These are phyloP conservation scores for Danaus melanippus DNA, from an alignment of 1,140 invertebrate genomes.

Conservation along the genomic window DNA sequence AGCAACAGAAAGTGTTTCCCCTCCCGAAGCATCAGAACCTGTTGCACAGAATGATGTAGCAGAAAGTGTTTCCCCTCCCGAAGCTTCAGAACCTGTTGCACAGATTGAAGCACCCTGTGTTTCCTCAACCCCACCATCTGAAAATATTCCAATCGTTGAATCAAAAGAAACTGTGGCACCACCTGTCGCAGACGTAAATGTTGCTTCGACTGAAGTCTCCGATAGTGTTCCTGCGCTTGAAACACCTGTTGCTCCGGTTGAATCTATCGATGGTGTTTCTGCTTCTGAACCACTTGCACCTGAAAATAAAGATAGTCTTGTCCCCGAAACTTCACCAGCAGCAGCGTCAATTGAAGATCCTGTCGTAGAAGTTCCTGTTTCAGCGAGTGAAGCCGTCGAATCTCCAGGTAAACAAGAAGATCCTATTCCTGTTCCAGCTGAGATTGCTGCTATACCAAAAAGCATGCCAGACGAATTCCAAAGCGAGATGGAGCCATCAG, in stretches of 20 bases:
- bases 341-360: slow-evolving; percentile 16
- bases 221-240: slow-evolving; percentile 18
- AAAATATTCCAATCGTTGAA: slow-evolving; percentile 12
- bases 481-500: slow-evolving; percentile 8
- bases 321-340: slow-evolving; percentile 12
- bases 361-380: slow-evolving; percentile 13
- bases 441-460: slow-evolving; percentile 5
- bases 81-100: slow-evolving; percentile 13
- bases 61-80: slow-evolving; percentile 5
- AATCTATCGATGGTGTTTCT: background rate
- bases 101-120: slow-evolving; percentile 18
- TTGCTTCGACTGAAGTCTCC: too few species aligned
- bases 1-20: slow-evolving; percentile 1
- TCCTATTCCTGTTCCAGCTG: slow-evolving; percentile 18
- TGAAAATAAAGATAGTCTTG: background rate
- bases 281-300: slow-evolving; percentile 4
- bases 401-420: slow-evolving; percentile 22
- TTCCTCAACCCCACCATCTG: slow-evolving; percentile 8
- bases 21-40: slow-evolving; percentile 11
- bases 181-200: slow-evolving; percentile 18
- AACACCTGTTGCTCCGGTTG: slow-evolving; percentile 6
- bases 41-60: slow-evolving; percentile 9
- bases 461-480: background rate
- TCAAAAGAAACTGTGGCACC: slow-evolving; percentile 21
- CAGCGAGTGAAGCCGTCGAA: slow-evolving; percentile 20